phyloP scores from a whole-genome alignment of 2,888 invertebrate genomes.

The Lepidochrysops patricia region DNA sequence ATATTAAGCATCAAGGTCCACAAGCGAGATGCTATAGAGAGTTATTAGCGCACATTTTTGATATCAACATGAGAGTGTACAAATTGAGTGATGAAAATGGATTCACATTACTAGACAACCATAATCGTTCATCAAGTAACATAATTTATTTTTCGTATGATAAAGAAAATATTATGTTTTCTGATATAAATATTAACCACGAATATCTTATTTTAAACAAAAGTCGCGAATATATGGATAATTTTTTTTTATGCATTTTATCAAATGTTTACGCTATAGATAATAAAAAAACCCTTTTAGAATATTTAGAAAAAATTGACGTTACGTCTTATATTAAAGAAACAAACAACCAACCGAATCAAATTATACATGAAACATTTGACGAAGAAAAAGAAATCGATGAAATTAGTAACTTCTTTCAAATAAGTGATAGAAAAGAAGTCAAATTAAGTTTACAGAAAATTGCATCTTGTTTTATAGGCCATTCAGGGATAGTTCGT shows the following conservation, averaged over 20 bases:
- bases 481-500: conserved; percentile 7
- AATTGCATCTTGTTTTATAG: neutral
- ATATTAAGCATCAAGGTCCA: neutral
- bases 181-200: conserved; percentile 6
- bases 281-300: neutral
- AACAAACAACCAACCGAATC: neutral
- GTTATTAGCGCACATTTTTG: conserved; percentile 12
- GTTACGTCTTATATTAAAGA: neutral
- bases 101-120: neutral
- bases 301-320: conserved; percentile 1
- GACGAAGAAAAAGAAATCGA: conserved; percentile 7
- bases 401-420: conserved; percentile 10
- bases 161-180: neutral
- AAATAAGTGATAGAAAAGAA: neutral
- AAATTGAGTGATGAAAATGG: neutral
- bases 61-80: conserved; percentile 11
- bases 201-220: conserved; percentile 1
- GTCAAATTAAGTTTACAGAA: conserved; percentile 1
- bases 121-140: conserved; percentile 1
- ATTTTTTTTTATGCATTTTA: neutral
- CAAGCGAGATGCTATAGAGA: conserved; percentile 10
- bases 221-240: neutral
- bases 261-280: conserved; percentile 5
- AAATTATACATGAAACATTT: neutral
- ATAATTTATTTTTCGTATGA: conserved; percentile 5